Conservation (phyloP, 2,797 vertebrate genomes). For the Valencia hispanica region DNA sequence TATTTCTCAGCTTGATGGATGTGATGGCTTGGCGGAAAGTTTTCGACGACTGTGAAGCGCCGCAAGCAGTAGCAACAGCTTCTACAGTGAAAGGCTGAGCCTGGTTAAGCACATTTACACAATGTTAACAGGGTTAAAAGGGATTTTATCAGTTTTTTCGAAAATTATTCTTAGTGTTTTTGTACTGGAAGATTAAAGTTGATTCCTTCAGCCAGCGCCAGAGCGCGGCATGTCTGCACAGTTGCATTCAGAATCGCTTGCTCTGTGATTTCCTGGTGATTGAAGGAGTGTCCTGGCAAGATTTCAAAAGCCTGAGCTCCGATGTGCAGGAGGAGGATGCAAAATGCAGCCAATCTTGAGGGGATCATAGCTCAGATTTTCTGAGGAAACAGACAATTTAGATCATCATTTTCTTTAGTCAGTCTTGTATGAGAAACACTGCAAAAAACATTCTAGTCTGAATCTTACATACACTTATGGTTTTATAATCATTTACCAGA, state of each 20-base stretch:
- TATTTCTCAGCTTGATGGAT: slow-evolving; percentile 44
- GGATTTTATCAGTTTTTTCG: background rate
- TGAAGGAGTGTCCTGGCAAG: slow-evolving; percentile 28
- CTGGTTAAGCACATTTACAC: slow-evolving; percentile 19
- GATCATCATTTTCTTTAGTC: too few species aligned
- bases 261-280: slow-evolving; percentile 68
- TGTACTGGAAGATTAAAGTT: slow-evolving; percentile 64
- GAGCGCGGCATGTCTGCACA: slow-evolving; percentile 52
- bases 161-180: background rate
- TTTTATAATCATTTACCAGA: too few species aligned
- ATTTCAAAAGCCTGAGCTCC: slow-evolving; percentile 57
- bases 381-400: slow-evolving; percentile 9
- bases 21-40: slow-evolving; percentile 50
- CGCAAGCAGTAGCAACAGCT: slow-evolving; percentile 51
- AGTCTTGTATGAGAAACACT: too few species aligned
- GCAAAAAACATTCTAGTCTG: too few species aligned
- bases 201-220: slow-evolving; percentile 59
- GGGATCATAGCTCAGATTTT: slow-evolving; percentile 17
- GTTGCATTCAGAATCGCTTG: slow-evolving; percentile 59
- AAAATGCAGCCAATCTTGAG: background rate
- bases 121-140: background rate
- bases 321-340: slow-evolving; percentile 48
- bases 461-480: too few species aligned
- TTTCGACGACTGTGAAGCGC: slow-evolving; percentile 37
- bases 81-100: slow-evolving; percentile 34